Base-by-base conservation (phyloP, 2,113 vertebrate species). In the Solea solea region DNA sequence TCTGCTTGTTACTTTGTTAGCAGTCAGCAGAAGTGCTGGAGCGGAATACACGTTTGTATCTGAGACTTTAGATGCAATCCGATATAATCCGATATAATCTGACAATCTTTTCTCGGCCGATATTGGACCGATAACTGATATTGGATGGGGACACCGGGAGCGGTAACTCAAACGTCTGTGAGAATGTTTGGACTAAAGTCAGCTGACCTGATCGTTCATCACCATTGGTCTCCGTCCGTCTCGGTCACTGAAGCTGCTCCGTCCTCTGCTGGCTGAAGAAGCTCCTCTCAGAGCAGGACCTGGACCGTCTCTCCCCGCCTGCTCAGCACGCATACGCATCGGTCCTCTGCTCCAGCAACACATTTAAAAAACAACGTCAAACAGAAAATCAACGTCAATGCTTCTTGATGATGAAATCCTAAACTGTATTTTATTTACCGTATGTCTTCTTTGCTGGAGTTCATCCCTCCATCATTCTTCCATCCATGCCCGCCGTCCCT, bases 271-370 rank as follows among this genome's bases (percentile, higher is more conserved):
- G 3, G 93, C 91, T 0, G 96, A 92, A 1, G 95, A 92, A 0
- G 90, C 94, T 1, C 96, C 95, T 86, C 97, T 92, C 3, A 95
- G 92, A 1, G 90, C 76, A 0, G 95, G 94, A 4, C 94, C 94
- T 0, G 95, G 95, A 3, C 94, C 95, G 1, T 99, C 97, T 90
- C 97, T 91, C 45, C 94, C 94, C 0, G 96, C 93, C 7, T 96
- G 93, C 7, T 99, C 97, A 0, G 95, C 83, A 65, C 96, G 94
- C 80, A 94, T 90, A 2, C 93, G 89, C 61, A 93, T 92, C 1
- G 89, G 75, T 27, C 86, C 90, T 25, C 93, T 95, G 74, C 5
- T 56, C 42, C 68, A 50, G 11, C 80, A 64, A 63, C 1, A 71
- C 0, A 61, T 25, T 67, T 13, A 3, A 50, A 60, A 25, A 34